Evolutionary conservation across 1,140 invertebrate genomes (phyloP), one percentile per base, ranked within the genome.

Genomic region (Aphidius ervi): DNA sequence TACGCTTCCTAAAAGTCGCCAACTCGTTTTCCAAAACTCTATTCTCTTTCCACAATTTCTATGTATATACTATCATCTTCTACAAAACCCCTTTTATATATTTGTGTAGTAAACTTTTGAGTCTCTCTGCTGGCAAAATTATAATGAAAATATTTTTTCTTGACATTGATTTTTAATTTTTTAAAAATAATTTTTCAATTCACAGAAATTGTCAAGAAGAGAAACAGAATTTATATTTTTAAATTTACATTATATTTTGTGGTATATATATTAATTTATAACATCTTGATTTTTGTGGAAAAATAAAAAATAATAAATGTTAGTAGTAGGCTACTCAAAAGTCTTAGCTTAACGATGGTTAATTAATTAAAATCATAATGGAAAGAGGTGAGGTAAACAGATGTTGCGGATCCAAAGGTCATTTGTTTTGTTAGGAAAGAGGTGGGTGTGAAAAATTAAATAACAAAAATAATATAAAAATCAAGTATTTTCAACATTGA

Each of bases 1-100:
- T 77, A 77, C 75, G 73, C 69, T 74, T 48, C 72, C 76, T 49
- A 46, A 74, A 78, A 78, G 71, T 78, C 75, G 68, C 67, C 64
- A 69, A 65, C 59, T 61, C 61, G 56, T 16, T 40, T 37, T 54
- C 1, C 23, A 4, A 31, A 31, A 31, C 2, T 31, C 23, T 31
- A 31, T 31, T 31, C 23, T 31, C 23, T 31, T 31, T 31, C 23
- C 23, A 31, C 23, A 31, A 16, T 31, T 31, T 31, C 23, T 31
- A 31, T 31, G 0, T 31, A 4, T 31, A 31, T 31, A 31, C 23
- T 31, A 31, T 31, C 23, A 31, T 31, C 46, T 37, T 9, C 49
- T 52, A 3, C 6, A 39, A 10, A 6, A 5, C 39, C 49, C 8
- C 46, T 37, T 52, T 37, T 52, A 37, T 52, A 10, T 37, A 37